Conservation (phyloP, 2,113 vertebrate genomes). For the Lampris incognitus region DNA sequence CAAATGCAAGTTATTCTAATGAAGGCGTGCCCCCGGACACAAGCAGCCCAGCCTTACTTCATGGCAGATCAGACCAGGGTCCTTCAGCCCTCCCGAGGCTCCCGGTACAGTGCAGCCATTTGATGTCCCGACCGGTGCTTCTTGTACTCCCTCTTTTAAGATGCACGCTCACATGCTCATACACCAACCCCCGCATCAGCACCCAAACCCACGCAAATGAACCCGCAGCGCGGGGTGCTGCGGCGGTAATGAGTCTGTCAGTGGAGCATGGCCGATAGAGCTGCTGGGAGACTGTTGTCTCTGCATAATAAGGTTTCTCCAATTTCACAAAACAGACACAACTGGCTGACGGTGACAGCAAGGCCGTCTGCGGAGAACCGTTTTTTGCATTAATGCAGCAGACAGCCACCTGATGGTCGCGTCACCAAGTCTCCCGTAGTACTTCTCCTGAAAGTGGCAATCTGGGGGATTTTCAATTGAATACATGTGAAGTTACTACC, state of each 20-base stretch:
- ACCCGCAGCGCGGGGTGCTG: background rate
- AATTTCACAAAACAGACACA: background rate
- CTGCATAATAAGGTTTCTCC: background rate
- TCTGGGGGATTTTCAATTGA: too few species aligned
- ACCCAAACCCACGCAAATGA: slow-evolving; percentile 3
- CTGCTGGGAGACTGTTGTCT: background rate
- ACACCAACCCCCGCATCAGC: background rate
- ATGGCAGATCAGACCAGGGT: slow-evolving; percentile 34
- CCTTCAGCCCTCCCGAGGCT: background rate
- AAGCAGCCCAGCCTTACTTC: slow-evolving; percentile 11
- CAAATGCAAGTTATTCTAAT: slow-evolving; percentile 20
- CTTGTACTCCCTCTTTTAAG: background rate
- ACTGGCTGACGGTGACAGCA: background rate
- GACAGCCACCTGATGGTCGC: background rate
- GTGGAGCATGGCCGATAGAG: background rate
- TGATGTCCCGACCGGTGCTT: background rate
- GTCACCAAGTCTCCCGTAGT: background rate
- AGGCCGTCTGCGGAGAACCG: background rate
- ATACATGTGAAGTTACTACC: too few species aligned
- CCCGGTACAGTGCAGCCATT: background rate
- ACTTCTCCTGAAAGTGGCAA: background rate
- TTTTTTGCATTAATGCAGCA: background rate
- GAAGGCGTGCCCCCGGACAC: slow-evolving; percentile 8
- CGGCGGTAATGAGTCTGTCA: slow-evolving; percentile 1
- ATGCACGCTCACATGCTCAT: background rate